Percentiles rank a stretch among this genome's conserved stretches.
Evolutionary conservation across 2,888 invertebrate genomes (phyloP).

Genomic region (Eupithecia vulgata): DNA sequence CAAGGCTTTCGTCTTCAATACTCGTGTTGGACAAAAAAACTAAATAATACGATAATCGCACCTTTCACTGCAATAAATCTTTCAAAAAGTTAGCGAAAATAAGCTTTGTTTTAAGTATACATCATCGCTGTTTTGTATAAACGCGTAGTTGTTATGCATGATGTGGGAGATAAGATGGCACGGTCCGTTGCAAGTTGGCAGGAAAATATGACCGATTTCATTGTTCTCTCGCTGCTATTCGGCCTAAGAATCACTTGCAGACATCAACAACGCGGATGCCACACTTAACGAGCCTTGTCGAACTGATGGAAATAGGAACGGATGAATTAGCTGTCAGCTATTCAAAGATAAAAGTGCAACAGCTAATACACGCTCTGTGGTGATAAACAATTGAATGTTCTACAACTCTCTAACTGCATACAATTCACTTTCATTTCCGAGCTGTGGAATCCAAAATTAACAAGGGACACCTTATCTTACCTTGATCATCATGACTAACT

Average conservation of each 20-base stretch:
- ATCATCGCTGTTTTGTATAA: constrained; percentile 74
- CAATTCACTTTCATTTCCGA: constrained; percentile 26
- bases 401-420: constrained; percentile 40
- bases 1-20: background rate
- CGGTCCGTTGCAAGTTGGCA: constrained; percentile 78
- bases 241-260: constrained; percentile 81
- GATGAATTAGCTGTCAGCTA: constrained; percentile 79
- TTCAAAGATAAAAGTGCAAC: constrained; percentile 72
- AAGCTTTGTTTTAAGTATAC: constrained; percentile 74
- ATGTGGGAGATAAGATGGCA: constrained; percentile 75
- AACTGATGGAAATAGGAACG: constrained; percentile 78
- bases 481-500: constrained; percentile 19
- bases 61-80: constrained; percentile 57
- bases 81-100: constrained; percentile 70
- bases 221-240: constrained; percentile 77
- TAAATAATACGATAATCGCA: background rate
- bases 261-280: constrained; percentile 80
- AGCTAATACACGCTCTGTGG: constrained; percentile 58
- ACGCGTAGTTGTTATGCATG: constrained; percentile 77
- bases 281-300: constrained; percentile 83
- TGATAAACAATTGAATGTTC: constrained; percentile 69
- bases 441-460: constrained; percentile 17
- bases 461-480: constrained; percentile 15
- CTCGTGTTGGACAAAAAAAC: background rate
- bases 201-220: constrained; percentile 83